Evolutionary conservation across 2,888 invertebrate species (phyloP), one percentile per base, ranked within the genome.

Genomic region (Chymomyza fuscimana): DNA sequence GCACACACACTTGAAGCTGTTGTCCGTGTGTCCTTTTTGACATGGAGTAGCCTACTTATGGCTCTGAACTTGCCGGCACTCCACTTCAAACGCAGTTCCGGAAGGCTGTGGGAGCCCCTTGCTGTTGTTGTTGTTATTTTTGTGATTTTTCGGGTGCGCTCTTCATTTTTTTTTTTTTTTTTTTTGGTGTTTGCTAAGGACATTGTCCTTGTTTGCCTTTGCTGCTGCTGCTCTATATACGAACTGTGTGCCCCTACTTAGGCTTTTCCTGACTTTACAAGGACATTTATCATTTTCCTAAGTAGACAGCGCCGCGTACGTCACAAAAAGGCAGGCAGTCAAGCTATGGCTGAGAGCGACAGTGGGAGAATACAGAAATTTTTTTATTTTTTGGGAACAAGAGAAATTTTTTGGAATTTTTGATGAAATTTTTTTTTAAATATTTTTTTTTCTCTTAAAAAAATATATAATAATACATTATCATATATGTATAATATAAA

Each of bases 231-330:
- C 16, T 51, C 51, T 22, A 56, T 22, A 19, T 56, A 56, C 16
- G 16, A 16, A 50, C 32, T 32, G 32, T 32, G 0, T 54, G 54
- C 67, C 70, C 79, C 73, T 76, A 82, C 86, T 88, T 84, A 88
- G 87, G 87, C 86, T 86, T 88, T 83, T 88, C 81, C 81, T 84
- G 76, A 86, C 81, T 80, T 82, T 81, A 77, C 88, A 87, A 84
- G 85, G 79, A 84, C 88, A 89, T 87, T 89, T 87, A 86, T 89
- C 89, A 89, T 87, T 86, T 80, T 74, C 72, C 65, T 79, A 85
- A 81, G 79, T 80, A 82, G 83, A 81, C 83, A 70, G 67, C 19
- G 32, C 68, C 76, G 78, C 81, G 80, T 80, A 85, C 74, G 81
- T 80, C 80, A 86, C 80, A 81, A 81, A 82, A 85, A 82, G 80